These are phyloP conservation scores for Zaprionus bogoriensis DNA, from an alignment of 2,888 invertebrate species.

Conservation along the genomic window DNA sequence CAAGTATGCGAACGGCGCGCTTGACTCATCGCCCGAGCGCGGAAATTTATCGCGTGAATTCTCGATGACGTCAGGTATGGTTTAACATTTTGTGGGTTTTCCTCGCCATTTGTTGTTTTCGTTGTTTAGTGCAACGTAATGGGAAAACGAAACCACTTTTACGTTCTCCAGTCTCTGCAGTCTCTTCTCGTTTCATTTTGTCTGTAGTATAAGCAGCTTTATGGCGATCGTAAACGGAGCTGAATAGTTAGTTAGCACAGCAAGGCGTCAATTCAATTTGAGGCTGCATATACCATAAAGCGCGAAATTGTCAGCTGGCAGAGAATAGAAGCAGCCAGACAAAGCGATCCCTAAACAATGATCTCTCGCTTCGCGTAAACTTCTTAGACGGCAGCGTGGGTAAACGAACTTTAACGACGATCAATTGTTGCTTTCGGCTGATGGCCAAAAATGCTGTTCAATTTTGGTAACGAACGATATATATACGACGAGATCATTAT, in stretches of 20 bases:
- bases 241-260: slow-evolving; percentile 7
- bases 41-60: slow-evolving; percentile 38
- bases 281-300: slow-evolving; percentile 18
- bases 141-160: slow-evolving; percentile 32
- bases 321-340: slow-evolving; percentile 8
- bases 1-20: too few species aligned
- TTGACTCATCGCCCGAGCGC: slow-evolving; percentile 43
- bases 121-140: slow-evolving; percentile 8
- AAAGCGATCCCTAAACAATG: slow-evolving; percentile 26
- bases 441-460: too few species aligned
- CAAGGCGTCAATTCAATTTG: slow-evolving; percentile 8
- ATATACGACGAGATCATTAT: slow-evolving; percentile 14
- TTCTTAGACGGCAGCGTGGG: slow-evolving; percentile 8
- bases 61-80: slow-evolving; percentile 47
- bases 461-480: too few species aligned
- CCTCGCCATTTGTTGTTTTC: slow-evolving; percentile 44
- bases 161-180: slow-evolving; percentile 1
- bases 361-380: not conserved
- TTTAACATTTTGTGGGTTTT: slow-evolving; percentile 45
- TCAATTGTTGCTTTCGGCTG: slow-evolving; percentile 25
- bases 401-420: slow-evolving; percentile 36
- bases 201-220: slow-evolving; percentile 25
- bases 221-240: slow-evolving; percentile 24
- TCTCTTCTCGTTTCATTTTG: not conserved
- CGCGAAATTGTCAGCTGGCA: slow-evolving; percentile 30